phyloP scores from a whole-genome alignment of 2,888 invertebrate genomes.

The Drosophila anceps region DNA sequence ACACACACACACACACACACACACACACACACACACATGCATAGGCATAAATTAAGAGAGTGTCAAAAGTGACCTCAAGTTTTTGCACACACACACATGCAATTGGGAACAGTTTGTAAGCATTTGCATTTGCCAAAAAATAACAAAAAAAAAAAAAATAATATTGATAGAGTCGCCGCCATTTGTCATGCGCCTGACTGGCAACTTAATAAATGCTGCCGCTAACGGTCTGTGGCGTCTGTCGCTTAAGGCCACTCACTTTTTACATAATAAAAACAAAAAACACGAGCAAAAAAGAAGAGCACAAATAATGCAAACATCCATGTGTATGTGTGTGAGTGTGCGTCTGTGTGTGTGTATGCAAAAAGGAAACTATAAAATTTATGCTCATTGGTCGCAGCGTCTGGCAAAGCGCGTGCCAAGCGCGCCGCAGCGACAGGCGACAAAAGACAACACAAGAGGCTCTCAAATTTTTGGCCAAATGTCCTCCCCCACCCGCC shows the following conservation, averaged over 20 bases:
- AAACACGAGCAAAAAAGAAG: constrained; percentile 11
- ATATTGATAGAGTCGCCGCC: constrained; percentile 33
- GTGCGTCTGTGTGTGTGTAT: constrained; percentile 10
- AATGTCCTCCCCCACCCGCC: constrained; percentile 29
- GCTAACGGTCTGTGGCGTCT: constrained; percentile 46
- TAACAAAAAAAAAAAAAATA: background rate
- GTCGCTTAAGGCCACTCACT: constrained; percentile 60
- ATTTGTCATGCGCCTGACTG: constrained; percentile 28
- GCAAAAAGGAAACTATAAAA: constrained; percentile 52
- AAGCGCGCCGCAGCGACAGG: constrained; percentile 36
- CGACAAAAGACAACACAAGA: constrained; percentile 46
- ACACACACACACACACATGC: background rate
- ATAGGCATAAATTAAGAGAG: constrained; percentile 11
- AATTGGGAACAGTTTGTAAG: constrained; percentile 8
- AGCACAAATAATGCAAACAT: constrained; percentile 14
- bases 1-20: constrained; percentile 5
- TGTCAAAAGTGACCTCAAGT: constrained; percentile 28
- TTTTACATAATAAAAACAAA: constrained; percentile 58
- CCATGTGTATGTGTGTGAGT: background rate
- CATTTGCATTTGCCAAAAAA: constrained; percentile 38
- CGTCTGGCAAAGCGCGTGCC: constrained; percentile 65
- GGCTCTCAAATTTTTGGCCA: constrained; percentile 54
- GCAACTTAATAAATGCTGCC: constrained; percentile 44
- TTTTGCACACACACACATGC: constrained; percentile 4
- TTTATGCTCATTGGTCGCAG: constrained; percentile 59